Percentiles rank a stretch among this genome's conserved stretches.
These are phyloP conservation scores for Garrulus glandarius DNA, from an alignment of 2,797 vertebrate species.

Conservation along the genomic window DNA sequence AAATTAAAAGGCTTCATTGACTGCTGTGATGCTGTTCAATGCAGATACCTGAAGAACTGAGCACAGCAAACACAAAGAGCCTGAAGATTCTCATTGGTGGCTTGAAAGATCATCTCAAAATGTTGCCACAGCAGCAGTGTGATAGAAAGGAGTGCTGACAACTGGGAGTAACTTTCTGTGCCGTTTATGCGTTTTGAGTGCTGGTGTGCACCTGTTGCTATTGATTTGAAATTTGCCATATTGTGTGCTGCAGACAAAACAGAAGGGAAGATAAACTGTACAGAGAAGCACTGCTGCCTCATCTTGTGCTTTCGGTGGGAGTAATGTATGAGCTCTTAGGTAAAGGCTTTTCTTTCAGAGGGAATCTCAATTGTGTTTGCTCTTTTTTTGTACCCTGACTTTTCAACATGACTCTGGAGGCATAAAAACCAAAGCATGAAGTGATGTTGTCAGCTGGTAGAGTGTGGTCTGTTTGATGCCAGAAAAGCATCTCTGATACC, in stretches of 20 bases:
- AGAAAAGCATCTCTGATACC: background rate
- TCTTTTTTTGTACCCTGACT: background rate
- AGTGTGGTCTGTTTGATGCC: background rate
- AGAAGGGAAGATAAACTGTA: background rate
- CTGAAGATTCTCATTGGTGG: background rate
- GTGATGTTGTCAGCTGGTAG: background rate
- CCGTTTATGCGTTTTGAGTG: background rate
- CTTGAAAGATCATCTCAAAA: background rate
- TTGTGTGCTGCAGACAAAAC: background rate
- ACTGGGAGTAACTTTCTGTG: background rate
- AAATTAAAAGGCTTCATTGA: background rate
- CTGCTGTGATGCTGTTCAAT: background rate
- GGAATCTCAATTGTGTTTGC: background rate
- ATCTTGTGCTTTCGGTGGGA: background rate
- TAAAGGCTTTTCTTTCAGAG: background rate
- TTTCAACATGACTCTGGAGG: background rate
- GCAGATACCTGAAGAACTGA: background rate
- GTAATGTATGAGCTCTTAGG: background rate
- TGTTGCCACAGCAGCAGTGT: background rate
- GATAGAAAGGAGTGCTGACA: background rate
- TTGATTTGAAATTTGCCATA: background rate
- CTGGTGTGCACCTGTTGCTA: background rate
- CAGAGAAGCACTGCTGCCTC: background rate
- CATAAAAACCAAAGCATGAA: background rate
- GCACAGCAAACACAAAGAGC: background rate